Base-by-base conservation (phyloP, 2,113 vertebrate genomes). In the Columba livia region DNA sequence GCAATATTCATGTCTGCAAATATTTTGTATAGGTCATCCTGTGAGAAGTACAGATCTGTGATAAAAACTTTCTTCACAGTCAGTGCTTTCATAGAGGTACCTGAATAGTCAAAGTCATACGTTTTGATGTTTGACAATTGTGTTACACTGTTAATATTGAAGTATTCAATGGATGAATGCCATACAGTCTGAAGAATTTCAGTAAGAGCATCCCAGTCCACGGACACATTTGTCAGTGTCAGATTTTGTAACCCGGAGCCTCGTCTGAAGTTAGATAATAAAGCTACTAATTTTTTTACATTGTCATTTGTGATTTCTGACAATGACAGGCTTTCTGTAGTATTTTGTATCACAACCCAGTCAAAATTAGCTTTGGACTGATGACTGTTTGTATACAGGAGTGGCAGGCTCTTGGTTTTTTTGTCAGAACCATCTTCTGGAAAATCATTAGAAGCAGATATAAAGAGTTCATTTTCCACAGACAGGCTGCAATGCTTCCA, bases 1-100 rank as follows among this genome's bases (percentile, higher is more conserved):
- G 67, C 75, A 40, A 98, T 97, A 38, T 98, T 98, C 96, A 99
- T 97, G 62, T 98, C 92, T 74, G 98, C 98, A 71, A 99, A 97
- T 79, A 98, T 97, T 57, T 15, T 29, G 47, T 99, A 99, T 10
- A 99, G 9, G 9, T 65, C 1, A 42, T 92, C 20, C 95, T 99
- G 99, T 36, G 25, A 3, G 65, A 99, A 98, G 31, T 84, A 32
- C 34, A 98, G 96, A 4, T 40, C 31, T 1, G 75, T 85, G 20
- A 97, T 93, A 14, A 9, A 4, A 19, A 88, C 79, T 15, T 51
- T 84, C 1, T 86, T 88, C n/a, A 69, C 4, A 42, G 79, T 96
- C 16, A 99, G 2, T 66, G 97, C 97, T 78, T 98, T 98, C 96
- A 99, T 20, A 10, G 96, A 96, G 29, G 97, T 98, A 26, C 44